Evolutionary conservation across 2,113 vertebrate genomes (phyloP), one percentile per base, ranked within the genome.

Genomic region (Murina feae): DNA sequence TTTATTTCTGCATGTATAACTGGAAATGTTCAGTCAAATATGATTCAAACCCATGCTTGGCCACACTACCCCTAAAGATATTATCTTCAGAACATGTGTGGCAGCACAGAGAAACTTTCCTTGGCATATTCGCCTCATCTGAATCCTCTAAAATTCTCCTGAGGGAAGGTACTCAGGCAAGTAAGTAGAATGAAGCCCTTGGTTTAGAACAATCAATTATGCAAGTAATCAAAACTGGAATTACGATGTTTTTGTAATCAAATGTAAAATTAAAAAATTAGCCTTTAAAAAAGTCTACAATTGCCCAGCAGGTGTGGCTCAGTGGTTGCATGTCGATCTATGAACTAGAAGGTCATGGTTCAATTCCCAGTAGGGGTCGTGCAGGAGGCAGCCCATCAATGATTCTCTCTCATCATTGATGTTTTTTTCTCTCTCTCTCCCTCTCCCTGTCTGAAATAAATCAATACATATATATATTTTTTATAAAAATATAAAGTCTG

Each of bases 101-200:
- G 65, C 30, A 78, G 51, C 21, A 18, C 9, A 39, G 0, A 14
- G 42, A 69, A 39, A 51, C 37, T 78, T 89, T 60, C 42, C 66
- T 66, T 44, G 79, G 63, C 42, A 42, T 14, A 17, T 55, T 68
- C 16, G 16, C 18, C 78, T 49, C 63, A 47, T 17, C 39, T 8
- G n/a, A 86, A 49, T 49, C 83, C 53, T 93, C 65, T 74, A 35
- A 78, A 86, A 93, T 63, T 80, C 85, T 92, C 74, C 25, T 37
- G 39, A 84, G 37, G 18, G 7, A 72, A 68, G 4, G 49, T 85
- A 39, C 60, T 49, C 6, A 23, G 30, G 79, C 39, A 80, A 53
- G 7, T 20, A 69, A 47, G 32, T 51, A 69, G 16, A 92, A 55
- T 88, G 23, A 35, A 4, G 39, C 14, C n/a, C 21, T 69, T n/a